Base-by-base conservation (phyloP, 2,888 invertebrate species). In the Scaptomyza flava region DNA sequence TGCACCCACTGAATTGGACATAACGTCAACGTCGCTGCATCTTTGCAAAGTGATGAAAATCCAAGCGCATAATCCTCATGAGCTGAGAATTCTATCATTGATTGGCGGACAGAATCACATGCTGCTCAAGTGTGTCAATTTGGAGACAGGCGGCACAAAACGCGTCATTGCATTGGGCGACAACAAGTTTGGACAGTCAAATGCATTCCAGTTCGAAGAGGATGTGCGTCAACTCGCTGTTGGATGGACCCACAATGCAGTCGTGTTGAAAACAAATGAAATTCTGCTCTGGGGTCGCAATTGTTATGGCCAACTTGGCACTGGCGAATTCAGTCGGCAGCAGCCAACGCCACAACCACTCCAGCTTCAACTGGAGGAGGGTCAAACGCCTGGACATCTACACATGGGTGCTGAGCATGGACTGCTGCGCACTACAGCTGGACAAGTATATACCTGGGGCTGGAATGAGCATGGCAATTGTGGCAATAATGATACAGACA, bases 391-490 rank as follows among this genome's bases (percentile, higher is more conserved):
- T 0, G 82, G 77, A 6, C 75, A 79, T n/a, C 23, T 92, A 0
- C 87, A 91, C 72, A 91, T 95, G 77, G 97, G 97, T 2, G 96
- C 97, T 0, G 97, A 97, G 85, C 97, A 97, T 88, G 96, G 95
- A 46, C 90, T 97, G 73, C 95, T 95, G 68, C 91, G 96, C 71
- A 93, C 94, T 79, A 93, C 93, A 6, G 94, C 94, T 62, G 95
- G 95, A 34, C 93, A 93, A 51, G 90, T 97, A 6, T 95, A 94
- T 88, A 94, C 95, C 20, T 97, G 97, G 97, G 97, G 97, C 1
- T 97, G 97, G 97, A 97, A 97, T 91, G 97, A 97, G 88, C 97
- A 97, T 92, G 96, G 96, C 41, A 97, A 96, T 90, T 97, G 97
- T 84, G 97, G 97, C 57, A 95, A 94, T 77, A 94, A 94, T 57